A percentile compares a stretch with the other conserved stretches of the same genome.
phyloP scores from a whole-genome alignment of 2,888 invertebrate species.

The Antheraea assamensis region DNA sequence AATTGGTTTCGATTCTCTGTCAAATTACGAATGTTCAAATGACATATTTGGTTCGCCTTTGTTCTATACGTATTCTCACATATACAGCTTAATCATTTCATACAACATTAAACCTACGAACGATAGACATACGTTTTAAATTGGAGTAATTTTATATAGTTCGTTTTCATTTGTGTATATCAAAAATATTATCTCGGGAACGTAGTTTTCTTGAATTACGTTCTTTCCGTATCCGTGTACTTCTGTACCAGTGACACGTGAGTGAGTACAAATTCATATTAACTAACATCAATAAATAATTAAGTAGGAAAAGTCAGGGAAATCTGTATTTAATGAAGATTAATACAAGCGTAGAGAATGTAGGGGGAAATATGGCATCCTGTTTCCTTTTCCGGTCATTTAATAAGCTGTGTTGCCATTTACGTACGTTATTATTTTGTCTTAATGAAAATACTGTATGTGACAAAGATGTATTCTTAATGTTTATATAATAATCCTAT shows the following conservation, averaged over 20 bases:
- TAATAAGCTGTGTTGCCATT: slow-evolving; percentile 21
- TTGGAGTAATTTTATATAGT: not conserved
- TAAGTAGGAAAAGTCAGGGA: slow-evolving; percentile 1
- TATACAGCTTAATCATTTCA: not conserved
- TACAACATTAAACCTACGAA: not conserved
- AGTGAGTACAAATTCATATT: not conserved
- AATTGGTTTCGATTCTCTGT: not conserved
- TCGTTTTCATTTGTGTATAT: not conserved
- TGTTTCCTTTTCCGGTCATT: slow-evolving; percentile 22
- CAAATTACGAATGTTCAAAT: not conserved
- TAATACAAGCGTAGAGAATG: not conserved
- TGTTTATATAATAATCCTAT: not conserved
- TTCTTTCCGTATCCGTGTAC: not conserved
- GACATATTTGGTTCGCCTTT: not conserved
- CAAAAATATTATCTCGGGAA: not conserved
- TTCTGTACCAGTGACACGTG: not conserved
- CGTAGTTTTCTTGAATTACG: not conserved
- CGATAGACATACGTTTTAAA: not conserved
- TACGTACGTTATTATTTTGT: slow-evolving; percentile 27
- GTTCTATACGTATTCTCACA: not conserved
- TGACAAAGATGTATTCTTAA: not conserved
- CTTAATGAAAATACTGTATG: not conserved
- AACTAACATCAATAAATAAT: slow-evolving; percentile 10
- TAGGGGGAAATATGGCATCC: slow-evolving; percentile 7
- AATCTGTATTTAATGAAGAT: slow-evolving; percentile 15